Evolutionary conservation across 2,888 invertebrate species (phyloP), one percentile per base, ranked within the genome.

Genomic region (Hydraecia micacea): DNA sequence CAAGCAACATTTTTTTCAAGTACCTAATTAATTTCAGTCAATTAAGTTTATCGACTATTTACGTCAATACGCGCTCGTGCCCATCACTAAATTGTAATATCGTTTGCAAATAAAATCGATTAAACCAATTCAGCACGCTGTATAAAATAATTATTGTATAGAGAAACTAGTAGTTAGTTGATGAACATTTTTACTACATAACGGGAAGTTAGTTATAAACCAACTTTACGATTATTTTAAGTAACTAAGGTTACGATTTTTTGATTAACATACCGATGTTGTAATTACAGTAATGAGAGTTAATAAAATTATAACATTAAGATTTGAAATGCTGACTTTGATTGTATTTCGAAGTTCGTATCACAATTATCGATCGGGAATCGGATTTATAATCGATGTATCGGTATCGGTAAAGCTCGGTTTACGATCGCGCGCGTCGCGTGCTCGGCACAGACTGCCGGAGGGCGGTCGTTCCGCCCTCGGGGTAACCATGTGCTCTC

Each of bases 401-500:
- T 88, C 80, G 82, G 77, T 83, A 88, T 83, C 88, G 90, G 90
- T 90, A 88, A 84, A 82, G 81, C 65, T 77, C 25, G 75, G 86
- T 86, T 92, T 88, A 91, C 92, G 93, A 91, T 92, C 94, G 93
- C 91, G 90, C 93, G 89, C 93, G 94, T 81, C 94, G 95, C 94
- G 94, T 90, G 94, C 92, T 92, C 92, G 91, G 86, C 89, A 89
- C 91, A 86, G 93, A 96, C 96, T 96, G 96, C 96, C 96, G 95
- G 92, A 95, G 96, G 96, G 96, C 95, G 95, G 94, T 90, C 90
- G 89, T 84, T 89, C 93, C 94, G 95, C 96, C 96, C 96, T 93
- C 91, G 91, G 96, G 95, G 92, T 91, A 87, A 92, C 89, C 90
- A 90, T 91, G 92, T 92, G 92, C 87, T 90, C 87, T 86, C 90